Conservation (phyloP, 2,797 vertebrate genomes). For the Sarcoramphus papa region DNA sequence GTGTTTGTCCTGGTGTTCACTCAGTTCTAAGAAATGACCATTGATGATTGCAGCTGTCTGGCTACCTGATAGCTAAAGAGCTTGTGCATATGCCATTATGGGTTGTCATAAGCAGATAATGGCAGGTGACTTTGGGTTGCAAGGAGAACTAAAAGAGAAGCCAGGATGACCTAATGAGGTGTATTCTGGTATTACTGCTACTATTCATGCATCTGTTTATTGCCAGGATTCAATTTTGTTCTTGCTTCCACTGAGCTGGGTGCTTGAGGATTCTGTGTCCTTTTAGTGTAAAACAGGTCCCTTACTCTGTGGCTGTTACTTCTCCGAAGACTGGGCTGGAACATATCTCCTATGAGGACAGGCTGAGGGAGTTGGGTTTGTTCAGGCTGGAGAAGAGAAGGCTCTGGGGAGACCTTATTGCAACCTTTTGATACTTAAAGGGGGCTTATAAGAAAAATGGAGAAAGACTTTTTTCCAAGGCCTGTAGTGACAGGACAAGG, state of each 20-base stretch:
- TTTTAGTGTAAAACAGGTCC: not conserved
- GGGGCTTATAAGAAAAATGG: not conserved
- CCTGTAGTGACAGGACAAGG: not conserved
- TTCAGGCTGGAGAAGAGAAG: not conserved
- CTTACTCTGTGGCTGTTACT: not conserved
- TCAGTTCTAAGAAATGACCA: not conserved
- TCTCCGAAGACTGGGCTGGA: not conserved
- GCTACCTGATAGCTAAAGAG: not conserved
- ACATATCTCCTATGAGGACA: not conserved
- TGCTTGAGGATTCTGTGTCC: not conserved
- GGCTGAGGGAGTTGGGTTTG: not conserved
- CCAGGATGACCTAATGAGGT: not conserved
- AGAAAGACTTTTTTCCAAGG: not conserved
- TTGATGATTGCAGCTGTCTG: not conserved
- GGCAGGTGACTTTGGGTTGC: not conserved
- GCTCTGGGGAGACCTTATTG: not conserved
- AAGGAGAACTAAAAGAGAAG: not conserved
- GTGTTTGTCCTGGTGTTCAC: not conserved
- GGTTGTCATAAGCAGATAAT: not conserved
- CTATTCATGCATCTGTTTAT: not conserved
- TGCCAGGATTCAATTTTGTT: not conserved
- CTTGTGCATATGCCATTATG: accelerated
- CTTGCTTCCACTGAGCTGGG: not conserved
- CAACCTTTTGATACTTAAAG: not conserved
- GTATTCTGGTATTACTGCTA: not conserved